phyloP scores from a whole-genome alignment of 30 jellyfish, hydroid and myxozoan species.

The Catostylus mosaicus region DNA sequence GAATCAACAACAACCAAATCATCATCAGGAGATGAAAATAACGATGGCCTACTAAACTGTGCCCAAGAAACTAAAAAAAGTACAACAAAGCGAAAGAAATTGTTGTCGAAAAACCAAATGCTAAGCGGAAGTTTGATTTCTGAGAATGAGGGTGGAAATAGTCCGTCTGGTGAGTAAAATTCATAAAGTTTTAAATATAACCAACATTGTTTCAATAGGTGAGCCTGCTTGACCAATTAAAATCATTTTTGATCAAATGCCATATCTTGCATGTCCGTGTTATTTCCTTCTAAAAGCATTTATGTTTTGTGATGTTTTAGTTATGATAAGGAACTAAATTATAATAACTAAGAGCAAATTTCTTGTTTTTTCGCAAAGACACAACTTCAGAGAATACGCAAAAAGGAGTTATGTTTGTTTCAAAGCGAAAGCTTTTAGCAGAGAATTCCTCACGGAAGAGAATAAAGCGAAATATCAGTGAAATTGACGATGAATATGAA shows the following conservation, averaged over 20 bases:
- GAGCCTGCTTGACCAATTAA: too few species aligned
- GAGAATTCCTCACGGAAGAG: constrained; percentile 22
- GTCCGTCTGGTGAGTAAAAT: not conserved
- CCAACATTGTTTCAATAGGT: too few species aligned
- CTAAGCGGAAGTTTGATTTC: not conserved
- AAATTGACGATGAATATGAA: not conserved
- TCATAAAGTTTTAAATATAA: not conserved
- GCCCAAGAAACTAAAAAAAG: not conserved
- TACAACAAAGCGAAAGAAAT: not conserved
- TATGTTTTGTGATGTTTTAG: too few species aligned
- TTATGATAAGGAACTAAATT: too few species aligned
- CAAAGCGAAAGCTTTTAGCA: constrained; percentile 4
- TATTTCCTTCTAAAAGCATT: too few species aligned
- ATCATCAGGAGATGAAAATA: not conserved
- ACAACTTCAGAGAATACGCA: not conserved
- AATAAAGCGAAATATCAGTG: not conserved
- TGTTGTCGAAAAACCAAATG: constrained; percentile 12
- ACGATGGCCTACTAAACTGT: not conserved
- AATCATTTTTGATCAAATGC: too few species aligned
- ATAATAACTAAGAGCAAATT: not conserved
- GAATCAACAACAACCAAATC: too few species aligned
- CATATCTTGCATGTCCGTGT: too few species aligned
- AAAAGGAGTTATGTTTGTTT: not conserved
- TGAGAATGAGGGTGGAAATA: not conserved
- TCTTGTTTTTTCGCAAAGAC: not conserved